A percentile compares a stretch with the other conserved stretches of the same genome.
Conservation (phyloP, 1,140 invertebrate species). For the Dufourea novaeangliae region DNA sequence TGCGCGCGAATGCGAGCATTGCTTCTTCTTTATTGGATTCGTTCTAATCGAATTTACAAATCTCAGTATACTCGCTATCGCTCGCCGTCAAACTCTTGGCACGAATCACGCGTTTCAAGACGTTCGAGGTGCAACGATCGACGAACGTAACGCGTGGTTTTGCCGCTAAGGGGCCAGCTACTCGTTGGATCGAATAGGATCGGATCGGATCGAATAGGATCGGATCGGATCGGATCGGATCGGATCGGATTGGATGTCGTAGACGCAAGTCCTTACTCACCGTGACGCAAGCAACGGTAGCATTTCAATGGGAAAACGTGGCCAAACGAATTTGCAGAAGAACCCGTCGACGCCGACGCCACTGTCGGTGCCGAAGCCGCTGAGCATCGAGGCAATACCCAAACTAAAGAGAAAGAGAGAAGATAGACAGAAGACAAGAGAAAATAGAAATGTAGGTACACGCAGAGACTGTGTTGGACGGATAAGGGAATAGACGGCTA, state of each 20-base stretch:
- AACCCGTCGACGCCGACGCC: neutral
- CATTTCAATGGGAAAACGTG: neutral
- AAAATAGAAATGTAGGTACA: too few species aligned
- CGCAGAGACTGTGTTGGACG: neutral
- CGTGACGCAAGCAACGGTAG: neutral
- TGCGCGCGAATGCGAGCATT: neutral
- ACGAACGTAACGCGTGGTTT: too few species aligned
- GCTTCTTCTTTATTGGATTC: neutral
- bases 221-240: too few species aligned
- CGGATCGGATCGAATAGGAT: too few species aligned
- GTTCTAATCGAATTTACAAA: neutral
- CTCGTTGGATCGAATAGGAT: too few species aligned
- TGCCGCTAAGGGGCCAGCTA: too few species aligned
- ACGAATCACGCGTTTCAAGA: neutral
- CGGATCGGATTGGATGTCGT: neutral
- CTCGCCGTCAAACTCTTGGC: neutral
- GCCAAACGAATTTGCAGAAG: neutral
- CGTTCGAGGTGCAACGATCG: neutral
- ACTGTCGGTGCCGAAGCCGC: neutral
- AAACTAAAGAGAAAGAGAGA: neutral
- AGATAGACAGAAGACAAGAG: neutral
- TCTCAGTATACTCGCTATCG: neutral
- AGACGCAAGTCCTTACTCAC: neutral
- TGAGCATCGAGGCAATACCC: neutral
- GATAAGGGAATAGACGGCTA: neutral